Percentiles rank a stretch among this genome's conserved stretches.
These are phyloP conservation scores for Muntiacus muntjak DNA, from an alignment of 2,113 vertebrate genomes.

Conservation along the genomic window DNA sequence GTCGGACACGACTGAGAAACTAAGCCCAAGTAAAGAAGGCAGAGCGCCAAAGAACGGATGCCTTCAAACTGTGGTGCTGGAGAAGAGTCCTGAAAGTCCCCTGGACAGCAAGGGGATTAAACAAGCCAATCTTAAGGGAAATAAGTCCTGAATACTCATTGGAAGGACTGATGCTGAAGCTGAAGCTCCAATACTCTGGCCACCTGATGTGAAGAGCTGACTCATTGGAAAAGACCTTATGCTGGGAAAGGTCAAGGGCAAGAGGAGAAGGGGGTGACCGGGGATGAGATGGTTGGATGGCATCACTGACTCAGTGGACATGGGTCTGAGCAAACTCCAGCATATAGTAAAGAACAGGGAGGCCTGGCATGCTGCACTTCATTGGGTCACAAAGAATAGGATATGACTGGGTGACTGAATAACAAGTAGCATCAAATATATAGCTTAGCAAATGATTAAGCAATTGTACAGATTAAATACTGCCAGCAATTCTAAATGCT, in stretches of 20 bases:
- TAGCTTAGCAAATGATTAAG: not conserved
- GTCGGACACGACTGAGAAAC: accelerated
- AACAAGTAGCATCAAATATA: not conserved
- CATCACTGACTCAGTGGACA: not conserved
- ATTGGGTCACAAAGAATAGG: not conserved
- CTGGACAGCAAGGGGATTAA: not conserved
- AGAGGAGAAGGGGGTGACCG: not conserved
- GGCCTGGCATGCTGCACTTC: not conserved
- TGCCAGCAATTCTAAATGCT: not conserved
- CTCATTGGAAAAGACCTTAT: not conserved
- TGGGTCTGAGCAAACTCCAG: not conserved
- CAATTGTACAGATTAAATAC: not conserved
- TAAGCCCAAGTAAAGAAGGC: not conserved
- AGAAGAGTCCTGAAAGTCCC: not conserved
- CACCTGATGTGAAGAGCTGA: not conserved
- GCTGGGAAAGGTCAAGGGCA: not conserved
- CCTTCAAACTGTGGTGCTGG: not conserved
- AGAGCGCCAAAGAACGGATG: not conserved
- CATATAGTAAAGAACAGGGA: not conserved
- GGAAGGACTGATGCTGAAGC: not conserved
- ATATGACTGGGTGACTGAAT: not conserved
- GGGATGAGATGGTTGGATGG: not conserved
- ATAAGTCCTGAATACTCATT: not conserved
- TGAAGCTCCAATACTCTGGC: not conserved
- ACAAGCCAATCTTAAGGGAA: not conserved